phyloP scores from a whole-genome alignment of 1,140 invertebrate genomes.

The Oscheius sp. region DNA sequence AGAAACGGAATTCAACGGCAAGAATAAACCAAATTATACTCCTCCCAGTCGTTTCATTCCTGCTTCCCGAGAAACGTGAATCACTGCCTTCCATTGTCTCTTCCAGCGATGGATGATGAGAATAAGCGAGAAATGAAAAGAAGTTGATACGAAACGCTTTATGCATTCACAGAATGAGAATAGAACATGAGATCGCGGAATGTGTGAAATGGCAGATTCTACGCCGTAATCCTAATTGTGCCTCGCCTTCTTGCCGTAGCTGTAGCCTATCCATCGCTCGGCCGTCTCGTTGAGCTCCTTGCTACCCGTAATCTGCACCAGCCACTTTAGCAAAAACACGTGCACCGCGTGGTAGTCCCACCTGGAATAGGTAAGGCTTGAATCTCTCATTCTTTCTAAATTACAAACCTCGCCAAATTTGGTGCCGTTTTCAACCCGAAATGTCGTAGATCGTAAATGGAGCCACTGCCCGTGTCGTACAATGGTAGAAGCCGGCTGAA shows the following conservation, averaged over 20 bases:
- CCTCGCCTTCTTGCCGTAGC: constrained; percentile 85
- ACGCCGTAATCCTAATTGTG: constrained; percentile 83
- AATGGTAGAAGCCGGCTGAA: constrained; percentile 82
- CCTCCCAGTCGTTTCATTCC: no score
- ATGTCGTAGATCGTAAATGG: constrained; percentile 93
- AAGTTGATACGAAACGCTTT: no score
- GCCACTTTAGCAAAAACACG: constrained; percentile 86
- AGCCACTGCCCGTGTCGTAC: constrained; percentile 90
- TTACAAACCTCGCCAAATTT: constrained; percentile 68
- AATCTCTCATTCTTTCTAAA: background rate
- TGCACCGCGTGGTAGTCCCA: constrained; percentile 99
- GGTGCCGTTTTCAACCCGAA: constrained; percentile 80
- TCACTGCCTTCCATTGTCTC: no score
- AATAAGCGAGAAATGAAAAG: no score
- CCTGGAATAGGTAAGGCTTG: constrained; percentile 46
- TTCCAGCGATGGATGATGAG: no score
- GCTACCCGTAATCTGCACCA: constrained; percentile 82
- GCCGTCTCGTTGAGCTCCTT: constrained; percentile 77
- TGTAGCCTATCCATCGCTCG: constrained; percentile 89
- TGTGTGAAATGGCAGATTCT: no score
- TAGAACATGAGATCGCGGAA: no score
- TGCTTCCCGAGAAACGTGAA: no score
- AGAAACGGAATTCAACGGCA: no score
- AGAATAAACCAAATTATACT: no score
- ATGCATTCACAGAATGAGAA: no score